Evolutionary conservation across 2,113 vertebrate genomes (phyloP).

Genomic region (Amphiprion ocellaris): DNA sequence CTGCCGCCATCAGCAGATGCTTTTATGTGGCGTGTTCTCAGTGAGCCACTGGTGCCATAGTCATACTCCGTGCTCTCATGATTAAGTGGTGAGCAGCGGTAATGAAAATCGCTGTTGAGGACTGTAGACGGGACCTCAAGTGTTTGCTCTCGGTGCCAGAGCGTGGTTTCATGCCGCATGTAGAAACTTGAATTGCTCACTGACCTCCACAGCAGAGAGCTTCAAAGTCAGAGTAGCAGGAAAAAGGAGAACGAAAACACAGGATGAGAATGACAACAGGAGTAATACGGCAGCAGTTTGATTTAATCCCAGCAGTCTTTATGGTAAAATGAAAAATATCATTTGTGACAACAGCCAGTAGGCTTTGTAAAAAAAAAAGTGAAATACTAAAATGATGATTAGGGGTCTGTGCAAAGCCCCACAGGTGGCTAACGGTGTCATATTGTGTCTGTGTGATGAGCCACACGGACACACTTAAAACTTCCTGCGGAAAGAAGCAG

Average conservation of each 20-base stretch:
- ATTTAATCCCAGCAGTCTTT: background rate
- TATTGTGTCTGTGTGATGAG: background rate
- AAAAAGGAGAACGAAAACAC: background rate
- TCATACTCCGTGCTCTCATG: constrained; percentile 58
- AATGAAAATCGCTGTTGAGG: constrained; percentile 60
- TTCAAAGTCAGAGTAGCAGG: constrained; percentile 26
- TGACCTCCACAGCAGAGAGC: constrained; percentile 27
- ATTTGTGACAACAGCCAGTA: background rate
- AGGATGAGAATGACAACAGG: background rate
- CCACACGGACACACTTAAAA: background rate
- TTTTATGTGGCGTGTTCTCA: constrained; percentile 55
- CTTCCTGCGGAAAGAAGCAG: background rate
- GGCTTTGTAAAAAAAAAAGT: background rate
- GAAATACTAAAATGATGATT: background rate
- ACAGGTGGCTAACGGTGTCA: constrained; percentile 6
- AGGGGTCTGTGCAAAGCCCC: background rate
- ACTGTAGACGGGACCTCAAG: constrained; percentile 56
- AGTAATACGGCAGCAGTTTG: background rate
- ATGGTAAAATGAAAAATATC: background rate
- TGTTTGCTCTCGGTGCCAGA: constrained; percentile 48
- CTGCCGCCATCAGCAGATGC: constrained; percentile 56
- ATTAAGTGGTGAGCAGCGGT: constrained; percentile 42
- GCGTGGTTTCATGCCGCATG: constrained; percentile 14
- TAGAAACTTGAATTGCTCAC: constrained; percentile 49
- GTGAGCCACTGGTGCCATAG: constrained; percentile 47